Base-by-base conservation (phyloP, 2,797 vertebrate species). In the Phrynocephalus vlangalii region DNA sequence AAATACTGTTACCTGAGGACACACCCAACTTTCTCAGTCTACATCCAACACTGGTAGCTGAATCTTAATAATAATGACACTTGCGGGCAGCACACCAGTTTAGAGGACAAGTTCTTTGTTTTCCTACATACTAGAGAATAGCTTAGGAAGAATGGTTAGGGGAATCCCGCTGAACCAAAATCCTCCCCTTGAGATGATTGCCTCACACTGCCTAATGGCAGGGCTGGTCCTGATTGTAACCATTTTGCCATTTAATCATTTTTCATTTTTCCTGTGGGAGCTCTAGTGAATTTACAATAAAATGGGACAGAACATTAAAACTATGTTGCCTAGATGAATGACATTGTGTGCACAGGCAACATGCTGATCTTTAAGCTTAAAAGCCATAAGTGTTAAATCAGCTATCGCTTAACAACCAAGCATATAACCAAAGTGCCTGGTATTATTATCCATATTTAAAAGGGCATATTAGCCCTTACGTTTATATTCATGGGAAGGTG, bases 301-400 rank as follows among this genome's bases (percentile, higher is more conserved):
- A 50, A 71, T 67, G 44, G 33, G n/a, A 50, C 11, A 60, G 52
- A 68, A 48, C 70, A 28, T 68, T 72, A 24, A 20, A 28, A 71
- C 18, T 38, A 20, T 68, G 38, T 78, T 48, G 28, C 60, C 63
- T 52, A 24, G 63, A 50, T 50, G 44, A 85, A 28, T 70, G 22
- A 79, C 15, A 56, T 33, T 33, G 48, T 56, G 9, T 26, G 72
- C 24, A 84, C 68, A 52, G 26, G 13, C 68, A 67, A 82, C 83
- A 88, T 92, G 87, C 3, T 83, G 44, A 83, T 91, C 86, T 79
- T 83, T 90, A 84, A 83, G 20, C 82, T 94, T 93, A 93, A 82
- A 91, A 93, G 91, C 85, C 84, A 86, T 86, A 72, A 22, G 52
- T 83, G 30, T 11, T 56, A 83, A 72, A 72, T 78, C 86, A 89